A percentile compares a stretch with the other conserved stretches of the same genome.
These are phyloP conservation scores for Leptinotarsa rubiginosa DNA, from an alignment of 2,888 invertebrate genomes.

Conservation along the genomic window DNA sequence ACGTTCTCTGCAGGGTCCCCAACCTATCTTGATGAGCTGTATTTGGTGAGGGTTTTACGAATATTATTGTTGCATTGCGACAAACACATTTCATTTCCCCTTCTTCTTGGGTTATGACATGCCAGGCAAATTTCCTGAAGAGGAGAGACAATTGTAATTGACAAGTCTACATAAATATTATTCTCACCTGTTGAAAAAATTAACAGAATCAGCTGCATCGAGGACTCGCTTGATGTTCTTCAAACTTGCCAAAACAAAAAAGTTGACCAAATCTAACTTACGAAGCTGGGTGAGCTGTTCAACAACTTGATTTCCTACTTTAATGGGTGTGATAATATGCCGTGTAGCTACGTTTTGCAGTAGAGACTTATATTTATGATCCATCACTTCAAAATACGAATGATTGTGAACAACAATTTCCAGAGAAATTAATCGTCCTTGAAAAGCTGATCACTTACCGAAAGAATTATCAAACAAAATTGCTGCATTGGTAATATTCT, in stretches of 20 bases:
- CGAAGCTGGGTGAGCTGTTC: slow-evolving; percentile 79
- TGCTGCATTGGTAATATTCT: slow-evolving; percentile 92
- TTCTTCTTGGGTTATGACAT: slow-evolving; percentile 84
- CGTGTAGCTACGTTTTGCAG: slow-evolving; percentile 90
- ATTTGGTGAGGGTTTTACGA: slow-evolving; percentile 79
- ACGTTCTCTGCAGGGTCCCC: slow-evolving; percentile 77
- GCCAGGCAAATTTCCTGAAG: slow-evolving; percentile 75
- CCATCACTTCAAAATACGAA: slow-evolving; percentile 77
- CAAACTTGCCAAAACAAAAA: slow-evolving; percentile 84
- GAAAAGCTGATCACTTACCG: slow-evolving; percentile 66
- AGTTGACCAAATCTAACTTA: slow-evolving; percentile 89
- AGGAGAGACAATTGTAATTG: not conserved
- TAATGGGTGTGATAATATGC: slow-evolving; percentile 85
- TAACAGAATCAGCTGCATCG: slow-evolving; percentile 75
- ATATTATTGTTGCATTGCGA: slow-evolving; percentile 81
- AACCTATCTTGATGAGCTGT: slow-evolving; percentile 77
- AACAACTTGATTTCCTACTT: slow-evolving; percentile 68
- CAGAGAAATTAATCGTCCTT: too few relatives aligned
- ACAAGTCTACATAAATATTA: not conserved
- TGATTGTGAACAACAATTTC: slow-evolving; percentile 6
- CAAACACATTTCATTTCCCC: slow-evolving; percentile 81
- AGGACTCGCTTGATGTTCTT: slow-evolving; percentile 72
- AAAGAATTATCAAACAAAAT: slow-evolving; percentile 91
- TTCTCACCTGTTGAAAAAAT: slow-evolving; percentile 73
- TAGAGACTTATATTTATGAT: slow-evolving; percentile 92